Conservation (phyloP, 2,797 vertebrate species). For the Malurus splendens region DNA sequence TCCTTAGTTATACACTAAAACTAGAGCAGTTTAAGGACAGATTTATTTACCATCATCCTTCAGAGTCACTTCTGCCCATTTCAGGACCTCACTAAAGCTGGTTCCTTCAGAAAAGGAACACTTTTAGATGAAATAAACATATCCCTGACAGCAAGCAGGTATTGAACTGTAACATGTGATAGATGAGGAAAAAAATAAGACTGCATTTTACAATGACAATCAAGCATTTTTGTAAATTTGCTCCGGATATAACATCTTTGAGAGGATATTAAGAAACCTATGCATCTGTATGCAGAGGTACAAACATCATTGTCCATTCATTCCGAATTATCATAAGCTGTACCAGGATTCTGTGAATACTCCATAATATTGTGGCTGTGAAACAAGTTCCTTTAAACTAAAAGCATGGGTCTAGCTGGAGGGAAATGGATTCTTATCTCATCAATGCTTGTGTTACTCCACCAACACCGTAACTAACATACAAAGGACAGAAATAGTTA, state of each 20-base stretch:
- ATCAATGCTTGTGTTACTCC: neutral
- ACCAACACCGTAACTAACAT: neutral
- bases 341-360: neutral
- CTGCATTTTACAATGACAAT: neutral
- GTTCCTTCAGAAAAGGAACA: neutral
- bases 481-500: constrained; percentile 1
- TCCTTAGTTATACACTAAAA: neutral
- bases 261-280: neutral
- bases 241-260: neutral
- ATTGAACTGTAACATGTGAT: neutral
- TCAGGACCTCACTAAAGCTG: neutral
- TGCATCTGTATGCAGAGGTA: neutral
- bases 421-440: neutral
- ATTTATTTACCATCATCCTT: neutral
- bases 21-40: neutral
- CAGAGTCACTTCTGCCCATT: neutral
- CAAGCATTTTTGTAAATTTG: neutral
- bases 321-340: neutral
- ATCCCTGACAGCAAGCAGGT: neutral
- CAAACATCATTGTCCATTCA: neutral
- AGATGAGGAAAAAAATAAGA: neutral
- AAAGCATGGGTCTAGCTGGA: neutral
- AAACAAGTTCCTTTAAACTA: neutral
- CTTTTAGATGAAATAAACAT: neutral
- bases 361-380: neutral